Evolutionary conservation across 2,888 invertebrate genomes (phyloP).

Genomic region (Acrobasis suavella): DNA sequence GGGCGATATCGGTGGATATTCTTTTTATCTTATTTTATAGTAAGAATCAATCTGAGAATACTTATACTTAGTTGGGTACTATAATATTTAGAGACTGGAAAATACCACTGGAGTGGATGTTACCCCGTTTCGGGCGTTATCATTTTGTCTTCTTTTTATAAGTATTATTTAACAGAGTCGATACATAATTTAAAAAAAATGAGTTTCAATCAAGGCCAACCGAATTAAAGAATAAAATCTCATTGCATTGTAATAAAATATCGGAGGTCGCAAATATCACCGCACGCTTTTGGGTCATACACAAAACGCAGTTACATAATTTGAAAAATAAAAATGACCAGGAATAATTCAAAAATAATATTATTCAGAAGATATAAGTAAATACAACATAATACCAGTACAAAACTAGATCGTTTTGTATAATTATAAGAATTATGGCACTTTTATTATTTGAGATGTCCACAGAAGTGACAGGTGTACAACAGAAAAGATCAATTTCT

Average conservation of each 20-base stretch:
- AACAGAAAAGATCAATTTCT: constrained; percentile 13
- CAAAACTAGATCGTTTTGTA: constrained; percentile 8
- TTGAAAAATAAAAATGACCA: background rate
- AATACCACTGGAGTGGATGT: constrained; percentile 26
- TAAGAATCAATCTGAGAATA: too few species aligned
- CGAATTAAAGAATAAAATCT: too few species aligned
- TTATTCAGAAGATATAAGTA: constrained; percentile 1
- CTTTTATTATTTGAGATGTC: constrained; percentile 4
- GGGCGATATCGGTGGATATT: too few species aligned
- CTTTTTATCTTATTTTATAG: too few species aligned
- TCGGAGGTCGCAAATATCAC: too few species aligned
- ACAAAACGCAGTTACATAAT: background rate
- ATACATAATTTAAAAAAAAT: too few species aligned
- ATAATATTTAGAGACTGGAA: constrained; percentile 40
- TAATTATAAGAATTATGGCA: constrained; percentile 5
- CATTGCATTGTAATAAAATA: too few species aligned
- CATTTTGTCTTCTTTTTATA: too few species aligned
- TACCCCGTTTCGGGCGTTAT: background rate
- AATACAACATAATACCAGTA: background rate
- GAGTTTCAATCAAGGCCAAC: too few species aligned
- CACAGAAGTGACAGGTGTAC: constrained; percentile 5
- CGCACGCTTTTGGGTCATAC: background rate
- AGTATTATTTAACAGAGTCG: too few species aligned
- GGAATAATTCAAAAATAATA: background rate
- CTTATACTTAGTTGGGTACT: too few species aligned